Base-by-base conservation (phyloP, 2,888 invertebrate genomes). In the Junonia oenone region DNA sequence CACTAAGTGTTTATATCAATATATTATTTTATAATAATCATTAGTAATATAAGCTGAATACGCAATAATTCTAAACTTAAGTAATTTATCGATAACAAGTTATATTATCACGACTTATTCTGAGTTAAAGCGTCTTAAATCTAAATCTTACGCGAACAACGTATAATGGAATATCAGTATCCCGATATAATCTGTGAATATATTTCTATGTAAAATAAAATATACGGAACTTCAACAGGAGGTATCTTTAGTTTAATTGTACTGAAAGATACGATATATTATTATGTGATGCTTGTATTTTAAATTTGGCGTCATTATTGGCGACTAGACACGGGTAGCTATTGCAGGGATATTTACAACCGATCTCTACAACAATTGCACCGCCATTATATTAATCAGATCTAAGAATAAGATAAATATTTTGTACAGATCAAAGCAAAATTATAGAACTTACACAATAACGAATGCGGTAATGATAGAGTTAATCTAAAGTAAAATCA, bases 351-450 rank as follows among this genome's bases (percentile, higher is more conserved):
- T 57, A 64, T 66, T 58, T 61, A 63, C 46, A 62, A 59, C 38
- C 19, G 29, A 45, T 58, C 60, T 48, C 46, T 45, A 17, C 45
- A 51, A 50, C 62, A 64, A 77, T 74, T 76, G 74, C 78, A 83
- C 80, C 75, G 67, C 68, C 67, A 63, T 72, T 65, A 67, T 67
- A 66, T 66, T 72, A 58, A 77, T 88, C 88, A 87, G 88, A 87
- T 88, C 89, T 84, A 74, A 72, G 8, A 67, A 67, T 70, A 69
- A 69, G 73, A 78, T 72, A 79, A 76, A 77, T 70, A 74, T 74
- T 83, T 78, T 73, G 71, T 76, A 87, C 86, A 85, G 76, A 87
- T 88, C 90, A 90, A 90, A 90, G 90, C 90, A 90, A 90, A 90
- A 90, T 88, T 81, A 90, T 71, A 73, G 76, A 79, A 83, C 89